Evolutionary conservation across 2,888 invertebrate genomes (phyloP), one percentile per base, ranked within the genome.

Genomic region (Phalangium opilio): DNA sequence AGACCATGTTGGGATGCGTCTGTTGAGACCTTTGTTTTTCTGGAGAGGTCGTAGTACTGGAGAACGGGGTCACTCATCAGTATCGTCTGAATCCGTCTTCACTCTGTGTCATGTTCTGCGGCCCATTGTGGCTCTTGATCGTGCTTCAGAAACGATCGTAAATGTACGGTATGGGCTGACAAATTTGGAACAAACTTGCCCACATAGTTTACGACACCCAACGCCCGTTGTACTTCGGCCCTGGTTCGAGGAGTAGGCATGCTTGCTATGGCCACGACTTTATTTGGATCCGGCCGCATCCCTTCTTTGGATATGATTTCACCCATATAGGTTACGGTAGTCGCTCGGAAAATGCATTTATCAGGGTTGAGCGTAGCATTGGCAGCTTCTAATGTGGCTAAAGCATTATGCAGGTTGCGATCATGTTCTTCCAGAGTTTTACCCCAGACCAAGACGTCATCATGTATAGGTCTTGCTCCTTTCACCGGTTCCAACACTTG

Each of bases 61-160:
- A 66, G 54, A 3, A 58, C 55, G 4, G 63, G 63, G 1, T 57
- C 49, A 41, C 52, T 43, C 7, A 55, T 49, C 8, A 65, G 42
- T 18, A 55, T 32, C 11, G 4, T 27, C 27, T 27, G 27, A 8
- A 27, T 27, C 4, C 8, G 8, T 27, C 8, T 27, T 8, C 51
- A 10, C 50, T 17, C 38, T 10, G 4, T 38, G 10, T 38, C 18
- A 17, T 38, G 38, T 17, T 38, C 15, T 15, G 8, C 18, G 18
- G 17, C 4, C 38, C 38, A 38, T 17, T 38, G 15, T 18, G 17
- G 18, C 15, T 15, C 17, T 8, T 7, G 17, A 38, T 38, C 38
- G 4, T 10, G 15, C 10, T 38, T 38, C 17, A 38, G 38, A 8
- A 38, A 38, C 8, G 15, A 7, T 38, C 38, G 4, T 18, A 38